These are phyloP conservation scores for Gnathonemus longibarbis DNA, from an alignment of 2,113 vertebrate species.

Conservation along the genomic window DNA sequence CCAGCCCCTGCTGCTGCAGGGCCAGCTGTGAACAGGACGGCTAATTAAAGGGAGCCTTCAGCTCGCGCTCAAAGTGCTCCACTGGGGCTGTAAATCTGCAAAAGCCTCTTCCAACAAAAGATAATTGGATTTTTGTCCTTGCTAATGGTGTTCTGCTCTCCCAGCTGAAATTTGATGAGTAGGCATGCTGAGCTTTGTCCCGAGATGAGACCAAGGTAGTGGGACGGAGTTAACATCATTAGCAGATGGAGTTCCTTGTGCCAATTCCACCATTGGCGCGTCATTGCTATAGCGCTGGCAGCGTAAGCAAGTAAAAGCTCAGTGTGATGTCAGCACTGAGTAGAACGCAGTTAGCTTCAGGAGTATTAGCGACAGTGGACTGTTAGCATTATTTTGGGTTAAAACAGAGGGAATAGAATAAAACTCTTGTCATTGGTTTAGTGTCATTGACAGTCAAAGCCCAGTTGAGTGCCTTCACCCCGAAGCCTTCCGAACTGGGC, in stretches of 20 bases:
- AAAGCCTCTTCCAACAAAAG: slow-evolving; percentile 5
- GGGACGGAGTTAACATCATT: neutral
- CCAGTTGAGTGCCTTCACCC: neutral
- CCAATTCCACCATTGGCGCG: neutral
- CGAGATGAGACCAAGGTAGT: slow-evolving; percentile 37
- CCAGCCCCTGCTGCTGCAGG: neutral
- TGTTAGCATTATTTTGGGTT: neutral
- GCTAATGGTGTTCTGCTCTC: slow-evolving; percentile 30
- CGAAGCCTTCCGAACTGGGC: neutral
- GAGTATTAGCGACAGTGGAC: neutral
- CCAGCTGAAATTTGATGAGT: slow-evolving; percentile 36
- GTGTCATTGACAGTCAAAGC: neutral
- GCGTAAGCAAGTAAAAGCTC: neutral
- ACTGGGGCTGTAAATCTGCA: slow-evolving; percentile 29
- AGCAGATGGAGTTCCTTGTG: neutral
- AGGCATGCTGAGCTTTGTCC: slow-evolving; percentile 30
- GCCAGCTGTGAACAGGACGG: neutral
- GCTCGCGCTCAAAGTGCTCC: slow-evolving; percentile 2
- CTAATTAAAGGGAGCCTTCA: slow-evolving; percentile 9
- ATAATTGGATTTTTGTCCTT: slow-evolving; percentile 47
- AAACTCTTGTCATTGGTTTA: neutral
- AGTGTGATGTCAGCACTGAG: neutral
- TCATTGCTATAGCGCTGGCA: neutral
- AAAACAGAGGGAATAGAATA: neutral
- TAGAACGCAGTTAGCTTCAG: neutral